A percentile compares a stretch with the other conserved stretches of the same genome.
phyloP scores from a whole-genome alignment of 2,113 vertebrate genomes.

The Xenus cinereus region DNA sequence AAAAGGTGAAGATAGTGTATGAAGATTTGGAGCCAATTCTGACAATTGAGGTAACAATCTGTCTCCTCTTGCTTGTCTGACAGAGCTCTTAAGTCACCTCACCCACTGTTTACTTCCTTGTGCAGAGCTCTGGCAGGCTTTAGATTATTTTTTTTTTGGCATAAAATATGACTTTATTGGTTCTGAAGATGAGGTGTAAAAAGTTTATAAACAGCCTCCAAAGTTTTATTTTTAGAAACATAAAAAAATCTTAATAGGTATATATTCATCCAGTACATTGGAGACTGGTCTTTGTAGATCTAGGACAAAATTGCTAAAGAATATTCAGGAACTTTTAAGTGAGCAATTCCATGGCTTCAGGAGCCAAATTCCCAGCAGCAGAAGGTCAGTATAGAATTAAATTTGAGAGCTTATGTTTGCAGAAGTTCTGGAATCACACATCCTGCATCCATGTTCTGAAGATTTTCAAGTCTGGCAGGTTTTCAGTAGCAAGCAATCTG shows the following conservation, averaged over 20 bases:
- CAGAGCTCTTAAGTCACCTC: not conserved
- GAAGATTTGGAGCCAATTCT: constrained; percentile 67
- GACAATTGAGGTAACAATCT: constrained; percentile 61
- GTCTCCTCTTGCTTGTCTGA: not conserved
- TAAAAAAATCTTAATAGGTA: not conserved
- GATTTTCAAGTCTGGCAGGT: not conserved
- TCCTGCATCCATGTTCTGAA: not conserved
- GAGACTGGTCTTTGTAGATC: not conserved
- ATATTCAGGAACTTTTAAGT: not conserved
- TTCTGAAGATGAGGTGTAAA: not conserved
- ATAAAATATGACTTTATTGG: not conserved
- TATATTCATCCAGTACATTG: not conserved
- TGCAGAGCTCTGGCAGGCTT: not conserved
- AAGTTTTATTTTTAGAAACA: not conserved
- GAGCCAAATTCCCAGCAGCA: not conserved
- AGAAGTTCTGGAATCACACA: not conserved
- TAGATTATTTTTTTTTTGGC: not conserved
- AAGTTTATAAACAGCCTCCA: not conserved
- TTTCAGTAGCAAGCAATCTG: not conserved
- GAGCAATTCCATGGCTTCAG: not conserved
- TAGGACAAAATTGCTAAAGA: not conserved
- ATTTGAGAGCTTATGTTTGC: not conserved
- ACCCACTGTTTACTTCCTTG: not conserved
- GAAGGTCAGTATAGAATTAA: not conserved
- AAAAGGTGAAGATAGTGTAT: constrained; percentile 53